phyloP scores from a whole-genome alignment of 2,797 vertebrate species.

The Alcedo atthis region DNA sequence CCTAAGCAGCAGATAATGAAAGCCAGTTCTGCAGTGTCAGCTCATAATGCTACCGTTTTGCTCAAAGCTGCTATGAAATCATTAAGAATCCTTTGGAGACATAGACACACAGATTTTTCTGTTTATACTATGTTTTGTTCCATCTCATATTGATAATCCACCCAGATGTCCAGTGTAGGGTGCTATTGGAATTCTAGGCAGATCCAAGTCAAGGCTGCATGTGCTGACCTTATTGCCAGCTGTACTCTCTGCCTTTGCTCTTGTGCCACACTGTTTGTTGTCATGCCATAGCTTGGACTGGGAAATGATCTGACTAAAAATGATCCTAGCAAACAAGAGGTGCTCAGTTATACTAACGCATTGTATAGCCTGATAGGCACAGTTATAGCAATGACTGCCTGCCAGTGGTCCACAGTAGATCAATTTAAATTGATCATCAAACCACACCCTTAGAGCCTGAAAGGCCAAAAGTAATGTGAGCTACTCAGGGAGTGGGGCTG shows the following conservation, averaged over 20 bases:
- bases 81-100: not conserved
- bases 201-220: slow-evolving; percentile 7
- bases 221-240: not conserved
- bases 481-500: not conserved
- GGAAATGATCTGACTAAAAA: not conserved
- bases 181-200: slow-evolving; percentile 13
- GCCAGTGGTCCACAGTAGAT: not conserved
- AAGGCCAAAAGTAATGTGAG: not conserved
- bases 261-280: not conserved
- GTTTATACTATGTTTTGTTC: slow-evolving; percentile 35
- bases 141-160: slow-evolving; percentile 3
- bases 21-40: not conserved
- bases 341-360: not conserved
- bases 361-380: not conserved
- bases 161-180: slow-evolving; percentile 8
- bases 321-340: not conserved
- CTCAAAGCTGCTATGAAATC: not conserved
- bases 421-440: slow-evolving; percentile 40
- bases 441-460: slow-evolving; percentile 27
- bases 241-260: not conserved
- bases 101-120: not conserved
- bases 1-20: not conserved
- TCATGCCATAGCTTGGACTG: not conserved
- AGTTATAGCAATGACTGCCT: not conserved
- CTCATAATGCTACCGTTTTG: not conserved